A percentile compares a stretch with the other conserved stretches of the same genome.
Evolutionary conservation across 2,797 vertebrate species (phyloP).

Genomic region (Tenualosa ilisha): DNA sequence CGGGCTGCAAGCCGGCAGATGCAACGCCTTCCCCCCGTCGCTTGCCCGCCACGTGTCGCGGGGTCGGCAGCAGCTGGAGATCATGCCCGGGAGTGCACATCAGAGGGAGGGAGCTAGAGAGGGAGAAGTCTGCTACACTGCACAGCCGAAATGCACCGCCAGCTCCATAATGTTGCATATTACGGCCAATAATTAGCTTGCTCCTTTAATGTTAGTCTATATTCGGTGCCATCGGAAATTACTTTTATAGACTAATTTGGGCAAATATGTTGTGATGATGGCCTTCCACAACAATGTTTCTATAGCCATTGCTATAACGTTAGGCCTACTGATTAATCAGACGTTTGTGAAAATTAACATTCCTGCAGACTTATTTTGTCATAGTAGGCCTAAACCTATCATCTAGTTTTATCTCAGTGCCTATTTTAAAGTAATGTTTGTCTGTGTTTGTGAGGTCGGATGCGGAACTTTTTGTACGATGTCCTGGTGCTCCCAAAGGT

Average conservation of each 20-base stretch:
- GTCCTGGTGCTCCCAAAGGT: conserved; percentile 3
- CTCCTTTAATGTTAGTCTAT: background rate
- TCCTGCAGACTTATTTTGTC: background rate
- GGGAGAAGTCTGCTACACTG: background rate
- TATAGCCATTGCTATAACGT: background rate
- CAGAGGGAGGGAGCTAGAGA: conserved; percentile 31
- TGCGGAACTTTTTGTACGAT: conserved; percentile 11
- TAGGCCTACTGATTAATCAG: background rate
- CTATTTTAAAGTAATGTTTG: conserved; percentile 4
- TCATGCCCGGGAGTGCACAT: conserved; percentile 47
- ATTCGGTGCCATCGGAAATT: background rate
- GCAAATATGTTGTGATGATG: too few species aligned
- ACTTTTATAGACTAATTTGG: background rate
- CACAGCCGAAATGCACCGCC: background rate
- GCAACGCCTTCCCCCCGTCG: conserved; percentile 74
- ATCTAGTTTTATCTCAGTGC: background rate
- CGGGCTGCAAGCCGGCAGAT: conserved; percentile 73
- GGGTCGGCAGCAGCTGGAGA: conserved; percentile 72
- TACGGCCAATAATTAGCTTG: background rate
- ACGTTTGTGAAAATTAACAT: background rate
- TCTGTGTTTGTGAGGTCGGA: conserved; percentile 4
- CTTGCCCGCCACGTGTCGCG: conserved; percentile 83
- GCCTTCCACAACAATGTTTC: background rate
- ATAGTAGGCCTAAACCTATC: background rate
- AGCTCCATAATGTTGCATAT: background rate